phyloP scores from a whole-genome alignment of 1,140 invertebrate species.

The Radopholus similis region DNA sequence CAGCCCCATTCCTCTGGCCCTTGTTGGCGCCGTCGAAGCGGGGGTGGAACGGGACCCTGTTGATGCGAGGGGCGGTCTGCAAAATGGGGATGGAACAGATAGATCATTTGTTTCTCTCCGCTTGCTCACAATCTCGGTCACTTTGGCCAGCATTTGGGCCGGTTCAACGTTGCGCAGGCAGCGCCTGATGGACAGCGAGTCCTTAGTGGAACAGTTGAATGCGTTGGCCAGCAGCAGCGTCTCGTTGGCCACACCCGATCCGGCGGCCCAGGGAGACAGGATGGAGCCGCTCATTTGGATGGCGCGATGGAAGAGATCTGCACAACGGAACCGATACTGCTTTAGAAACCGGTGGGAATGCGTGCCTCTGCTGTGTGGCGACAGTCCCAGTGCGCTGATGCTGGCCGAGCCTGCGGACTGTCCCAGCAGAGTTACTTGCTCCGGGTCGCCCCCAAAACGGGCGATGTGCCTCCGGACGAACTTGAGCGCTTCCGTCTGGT shows the following conservation, averaged over 20 bases:
- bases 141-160: neutral
- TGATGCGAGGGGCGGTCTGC: neutral
- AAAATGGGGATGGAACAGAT: too few relatives aligned
- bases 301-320: slow-evolving; percentile 12
- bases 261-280: neutral
- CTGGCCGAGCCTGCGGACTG: slow-evolving; percentile 1
- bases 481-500: slow-evolving; percentile 1
- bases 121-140: neutral
- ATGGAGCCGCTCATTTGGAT: slow-evolving; percentile 22
- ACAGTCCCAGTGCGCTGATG: neutral
- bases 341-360: too few relatives aligned
- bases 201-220: neutral
- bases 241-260: neutral
- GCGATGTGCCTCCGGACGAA: slow-evolving; percentile 9
- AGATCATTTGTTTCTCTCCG: neutral
- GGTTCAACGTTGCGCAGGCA: neutral
- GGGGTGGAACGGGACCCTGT: slow-evolving; percentile 23
- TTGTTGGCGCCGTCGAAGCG: slow-evolving; percentile 25
- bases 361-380: slow-evolving; percentile 17
- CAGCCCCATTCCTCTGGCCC: too few relatives aligned
- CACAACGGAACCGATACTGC: too few relatives aligned
- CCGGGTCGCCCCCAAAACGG: slow-evolving; percentile 15
- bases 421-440: slow-evolving; percentile 5
- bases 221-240: neutral
- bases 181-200: neutral